Evolutionary conservation across 1,140 invertebrate genomes (phyloP), one percentile per base, ranked within the genome.

Genomic region (Maconellicoccus hirsutus): DNA sequence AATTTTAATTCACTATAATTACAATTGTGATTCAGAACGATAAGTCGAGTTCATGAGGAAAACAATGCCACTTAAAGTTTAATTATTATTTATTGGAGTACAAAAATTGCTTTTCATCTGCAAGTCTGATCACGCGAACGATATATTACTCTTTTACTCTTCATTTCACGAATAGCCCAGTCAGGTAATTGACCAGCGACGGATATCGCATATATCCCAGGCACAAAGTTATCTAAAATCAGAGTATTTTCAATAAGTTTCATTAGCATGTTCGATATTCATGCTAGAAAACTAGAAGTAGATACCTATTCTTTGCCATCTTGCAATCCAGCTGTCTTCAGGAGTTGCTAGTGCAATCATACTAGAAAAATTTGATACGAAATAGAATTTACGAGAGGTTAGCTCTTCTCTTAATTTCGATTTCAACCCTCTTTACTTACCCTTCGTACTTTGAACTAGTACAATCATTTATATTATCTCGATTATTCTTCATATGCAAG

Each of bases 371-470:
- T 25, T 19, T 23, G 29, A 26, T 69, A 19, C 38, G 42, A 22
- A 4, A 66, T 66, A 3, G 8, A 66, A 10, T 66, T 22, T 22
- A 19, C 10, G 26, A 22, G n/a, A 19, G 59, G n/a, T 61, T n/a
- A n/a, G n/a, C n/a, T n/a, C n/a, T n/a, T 61, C 19, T 19, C 19
- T n/a, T n/a, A n/a, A 61, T 4, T 21, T 61, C n/a, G 4, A 10
- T 27, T 66, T 66, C 22, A 66, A 61, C 6, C 21, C n/a, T 16
- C 59, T 12, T 6, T 22, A 74, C 72, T 83, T 85, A 93, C 92
- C 94, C 94, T 84, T 98, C 94, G 86, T 97, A 98, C 81, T 96
- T 98, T 69, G 92, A 90, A 78, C 94, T 98, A 0, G 96, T 98
- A 76, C 94, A 98, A 75, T 98, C 94, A 79, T 94, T 94, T 8